Evolutionary conservation across 2,113 vertebrate species (phyloP), one percentile per base, ranked within the genome.

Genomic region (Chrysemys picta): DNA sequence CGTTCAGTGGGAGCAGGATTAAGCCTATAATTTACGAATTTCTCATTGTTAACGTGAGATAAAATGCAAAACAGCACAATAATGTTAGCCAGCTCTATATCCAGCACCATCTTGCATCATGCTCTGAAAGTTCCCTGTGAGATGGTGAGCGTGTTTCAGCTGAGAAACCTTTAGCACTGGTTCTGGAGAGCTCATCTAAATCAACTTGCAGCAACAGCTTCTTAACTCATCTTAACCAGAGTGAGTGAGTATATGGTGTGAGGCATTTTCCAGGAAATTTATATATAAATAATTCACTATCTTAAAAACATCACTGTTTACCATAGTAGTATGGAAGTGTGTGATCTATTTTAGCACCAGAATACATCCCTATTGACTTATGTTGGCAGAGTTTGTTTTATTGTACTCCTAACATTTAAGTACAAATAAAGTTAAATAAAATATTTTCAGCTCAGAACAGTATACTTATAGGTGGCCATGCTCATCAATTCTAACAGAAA

Each of bases 311-410:
- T 24, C 65, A 4, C 3, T 2, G 0, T 91, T 90, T 83, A 75
- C 65, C 94, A 35, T 81, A 84, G 62, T 10, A 62, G 57, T 65
- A 75, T 87, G 4, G 86, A 92, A 82, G 5, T 89, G 84, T 80
- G 11, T 38, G 17, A 2, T 75, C 38, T 88, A 21, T 92, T 96
- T 96, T 89, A 87, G 47, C n/a, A 42, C 53, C 84, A 72, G 72
- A 53, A 57, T 81, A 89, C 88, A 88, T 31, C 35, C 7, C 47
- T 79, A 54, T n/a, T 90, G 91, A 75, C 65, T 81, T 82, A 92
- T 13, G 13, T 75, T 65, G 88, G 49, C 75, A 81, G 53, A 62
- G 62, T 92, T 92, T 22, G 84, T 93, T 95, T 91, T 91, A 91
- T 42, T 91, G 80, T 76, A 91, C 82, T 50, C 50, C 50, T 95